Evolutionary conservation across 2,113 vertebrate genomes (phyloP).

Genomic region (Patagioenas fasciata): DNA sequence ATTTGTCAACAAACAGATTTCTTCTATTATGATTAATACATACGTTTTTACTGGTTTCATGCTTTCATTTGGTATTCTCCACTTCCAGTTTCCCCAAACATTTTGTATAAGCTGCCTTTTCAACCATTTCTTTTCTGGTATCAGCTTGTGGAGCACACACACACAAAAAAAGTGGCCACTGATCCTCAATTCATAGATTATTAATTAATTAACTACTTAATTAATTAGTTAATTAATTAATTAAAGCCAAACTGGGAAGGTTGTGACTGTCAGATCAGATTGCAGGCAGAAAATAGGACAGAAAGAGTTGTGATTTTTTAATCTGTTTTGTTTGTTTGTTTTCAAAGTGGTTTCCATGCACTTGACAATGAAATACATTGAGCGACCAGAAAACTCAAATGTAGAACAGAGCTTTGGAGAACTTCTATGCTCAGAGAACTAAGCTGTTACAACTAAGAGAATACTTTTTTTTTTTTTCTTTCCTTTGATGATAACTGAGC

Average conservation of each 20-base stretch:
- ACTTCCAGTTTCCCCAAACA: not conserved
- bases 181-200: not conserved
- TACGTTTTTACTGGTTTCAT: not conserved
- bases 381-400: not conserved
- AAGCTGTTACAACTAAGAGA: not conserved
- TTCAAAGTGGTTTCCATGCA: conserved; percentile 40
- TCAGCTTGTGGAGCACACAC: not conserved
- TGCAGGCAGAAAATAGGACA: not conserved
- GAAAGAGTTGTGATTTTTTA: not conserved
- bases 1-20: not conserved
- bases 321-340: conserved; percentile 22
- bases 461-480: too few relatives aligned
- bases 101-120: not conserved
- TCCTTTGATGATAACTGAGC: not conserved
- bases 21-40: not conserved
- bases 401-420: not conserved
- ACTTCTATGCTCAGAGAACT: not conserved
- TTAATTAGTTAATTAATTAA: too few relatives aligned
- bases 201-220: too few relatives aligned
- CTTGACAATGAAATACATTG: not conserved
- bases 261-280: not conserved
- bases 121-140: not conserved
- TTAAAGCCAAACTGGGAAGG: not conserved
- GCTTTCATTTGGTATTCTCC: not conserved
- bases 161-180: not conserved